Evolutionary conservation across 2,888 invertebrate genomes (phyloP).

Genomic region (Ornithoptera priamus): DNA sequence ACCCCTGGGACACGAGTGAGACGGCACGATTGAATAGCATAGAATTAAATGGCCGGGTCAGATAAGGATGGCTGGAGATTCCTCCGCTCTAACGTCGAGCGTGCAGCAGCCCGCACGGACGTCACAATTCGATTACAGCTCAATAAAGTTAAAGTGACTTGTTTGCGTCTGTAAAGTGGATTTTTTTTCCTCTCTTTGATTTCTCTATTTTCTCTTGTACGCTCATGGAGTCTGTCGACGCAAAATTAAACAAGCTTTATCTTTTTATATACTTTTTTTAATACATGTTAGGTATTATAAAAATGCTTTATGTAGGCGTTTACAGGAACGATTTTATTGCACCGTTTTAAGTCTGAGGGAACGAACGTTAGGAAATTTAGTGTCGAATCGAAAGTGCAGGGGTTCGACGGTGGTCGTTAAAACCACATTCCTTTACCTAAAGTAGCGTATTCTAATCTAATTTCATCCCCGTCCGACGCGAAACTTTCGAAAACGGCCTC

Average conservation of each 20-base stretch:
- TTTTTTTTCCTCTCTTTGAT: constrained; percentile 71
- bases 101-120: constrained; percentile 66
- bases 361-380: neutral
- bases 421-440: constrained; percentile 65
- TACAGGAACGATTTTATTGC: neutral
- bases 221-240: constrained; percentile 35
- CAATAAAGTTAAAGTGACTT: constrained; percentile 81
- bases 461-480: constrained; percentile 67
- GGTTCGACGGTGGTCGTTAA: constrained; percentile 48
- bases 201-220: constrained; percentile 56
- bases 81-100: constrained; percentile 60
- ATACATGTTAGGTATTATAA: neutral
- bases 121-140: constrained; percentile 81
- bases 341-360: neutral
- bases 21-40: constrained; percentile 80
- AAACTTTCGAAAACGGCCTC: constrained; percentile 62
- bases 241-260: constrained; percentile 34
- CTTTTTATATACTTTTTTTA: constrained; percentile 18
- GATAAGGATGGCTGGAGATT: constrained; percentile 77
- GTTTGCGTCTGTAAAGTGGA: constrained; percentile 79
- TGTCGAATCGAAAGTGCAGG: constrained; percentile 21
- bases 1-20: constrained; percentile 79
- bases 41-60: constrained; percentile 78
- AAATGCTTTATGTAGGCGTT: neutral
- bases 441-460: constrained; percentile 71